phyloP scores from a whole-genome alignment of 2,113 vertebrate genomes.

The Cynocephalus volans region DNA sequence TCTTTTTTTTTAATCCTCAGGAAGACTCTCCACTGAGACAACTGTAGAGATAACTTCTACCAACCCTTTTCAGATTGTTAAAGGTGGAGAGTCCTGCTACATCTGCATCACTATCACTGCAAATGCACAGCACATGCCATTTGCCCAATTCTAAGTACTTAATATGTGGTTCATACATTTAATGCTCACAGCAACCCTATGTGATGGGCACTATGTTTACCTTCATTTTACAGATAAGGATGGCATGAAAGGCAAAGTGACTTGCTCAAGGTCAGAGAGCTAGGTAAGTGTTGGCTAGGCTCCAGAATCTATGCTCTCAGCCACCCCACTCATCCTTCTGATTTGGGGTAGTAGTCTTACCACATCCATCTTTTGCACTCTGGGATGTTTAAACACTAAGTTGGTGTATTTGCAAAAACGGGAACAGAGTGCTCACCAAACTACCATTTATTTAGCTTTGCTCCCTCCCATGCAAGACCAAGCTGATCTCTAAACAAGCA shows the following conservation, averaged over 20 bases:
- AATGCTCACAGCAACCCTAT: not conserved
- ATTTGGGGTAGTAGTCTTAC: not conserved
- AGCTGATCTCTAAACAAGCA: slow-evolving; percentile 83
- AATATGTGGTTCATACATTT: not conserved
- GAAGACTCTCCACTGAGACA: too few relatives aligned
- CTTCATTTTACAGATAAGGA: not conserved
- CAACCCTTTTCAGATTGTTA: not conserved
- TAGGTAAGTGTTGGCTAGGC: too few relatives aligned
- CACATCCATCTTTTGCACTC: not conserved
- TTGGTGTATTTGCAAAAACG: not conserved
- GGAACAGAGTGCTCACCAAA: not conserved
- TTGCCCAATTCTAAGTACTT: not conserved
- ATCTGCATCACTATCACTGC: accelerated
- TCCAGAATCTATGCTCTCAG: not conserved
- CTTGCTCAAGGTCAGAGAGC: not conserved
- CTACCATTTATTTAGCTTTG: slow-evolving; percentile 58
- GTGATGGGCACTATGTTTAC: not conserved
- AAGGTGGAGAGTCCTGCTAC: not conserved
- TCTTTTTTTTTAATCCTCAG: not conserved
- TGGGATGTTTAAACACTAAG: not conserved
- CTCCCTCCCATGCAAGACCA: slow-evolving; percentile 30
- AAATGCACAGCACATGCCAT: not conserved
- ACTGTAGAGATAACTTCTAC: not conserved
- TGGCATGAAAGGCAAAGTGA: not conserved
- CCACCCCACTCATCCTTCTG: not conserved